Conservation (phyloP, 2,888 invertebrate genomes). For the Monopis laevigella region DNA sequence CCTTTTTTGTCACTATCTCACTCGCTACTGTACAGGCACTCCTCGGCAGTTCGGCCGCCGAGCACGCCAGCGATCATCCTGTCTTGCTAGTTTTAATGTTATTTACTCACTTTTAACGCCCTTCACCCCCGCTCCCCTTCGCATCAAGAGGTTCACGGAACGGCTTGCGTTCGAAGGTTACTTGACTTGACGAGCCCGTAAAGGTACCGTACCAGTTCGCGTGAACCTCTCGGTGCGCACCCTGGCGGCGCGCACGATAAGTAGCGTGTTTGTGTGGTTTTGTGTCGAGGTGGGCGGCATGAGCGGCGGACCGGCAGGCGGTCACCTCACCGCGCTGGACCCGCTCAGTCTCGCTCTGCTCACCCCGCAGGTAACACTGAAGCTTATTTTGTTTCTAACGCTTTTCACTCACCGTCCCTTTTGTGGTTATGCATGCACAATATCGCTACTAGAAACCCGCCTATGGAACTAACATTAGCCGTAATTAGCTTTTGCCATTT, state of each 20-base stretch:
- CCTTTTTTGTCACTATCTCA: neutral
- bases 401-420: neutral
- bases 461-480: neutral
- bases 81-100: slow-evolving; percentile 1
- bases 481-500: too few relatives aligned
- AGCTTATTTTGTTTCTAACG: too few relatives aligned
- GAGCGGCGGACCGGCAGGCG: slow-evolving; percentile 63
- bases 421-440: neutral
- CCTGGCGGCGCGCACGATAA: slow-evolving; percentile 32
- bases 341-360: slow-evolving; percentile 65
- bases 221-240: slow-evolving; percentile 1
- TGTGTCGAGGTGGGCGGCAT: slow-evolving; percentile 69
- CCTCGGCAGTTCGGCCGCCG: neutral
- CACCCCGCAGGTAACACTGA: slow-evolving; percentile 63
- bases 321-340: slow-evolving; percentile 67
- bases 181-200: neutral
- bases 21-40: neutral
- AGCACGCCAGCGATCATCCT: neutral
- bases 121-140: neutral
- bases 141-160: slow-evolving; percentile 1
- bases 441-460: neutral
- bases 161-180: neutral
- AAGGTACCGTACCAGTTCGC: neutral
- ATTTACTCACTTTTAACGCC: slow-evolving; percentile 8
- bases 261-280: slow-evolving; percentile 66